Percentiles rank a stretch among this genome's conserved stretches.
phyloP scores from a whole-genome alignment of 1,140 invertebrate genomes.

The Hestina assimilis region DNA sequence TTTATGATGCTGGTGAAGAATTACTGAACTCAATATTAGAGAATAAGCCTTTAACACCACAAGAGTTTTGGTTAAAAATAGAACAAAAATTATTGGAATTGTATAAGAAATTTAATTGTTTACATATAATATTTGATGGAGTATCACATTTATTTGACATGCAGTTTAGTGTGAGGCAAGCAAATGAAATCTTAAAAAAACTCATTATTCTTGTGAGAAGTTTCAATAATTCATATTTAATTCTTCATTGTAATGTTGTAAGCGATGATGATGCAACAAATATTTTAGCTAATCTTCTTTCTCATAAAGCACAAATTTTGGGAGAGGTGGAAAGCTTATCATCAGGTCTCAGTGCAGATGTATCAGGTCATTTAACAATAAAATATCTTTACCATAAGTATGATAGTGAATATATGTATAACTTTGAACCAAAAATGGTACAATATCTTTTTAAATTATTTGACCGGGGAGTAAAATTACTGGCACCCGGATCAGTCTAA shows the following conservation, averaged over 20 bases:
- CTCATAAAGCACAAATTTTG: constrained; percentile 81
- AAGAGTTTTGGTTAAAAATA: constrained; percentile 46
- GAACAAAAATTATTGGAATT: constrained; percentile 43
- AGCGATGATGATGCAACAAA: constrained; percentile 79
- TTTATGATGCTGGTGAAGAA: constrained; percentile 62
- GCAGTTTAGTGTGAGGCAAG: constrained; percentile 74
- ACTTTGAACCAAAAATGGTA: constrained; percentile 59
- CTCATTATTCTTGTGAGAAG: constrained; percentile 51
- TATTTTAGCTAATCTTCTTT: constrained; percentile 79
- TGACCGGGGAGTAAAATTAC: constrained; percentile 85
- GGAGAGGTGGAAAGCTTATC: constrained; percentile 82
- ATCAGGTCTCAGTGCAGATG: constrained; percentile 83
- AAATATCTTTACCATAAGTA: constrained; percentile 65
- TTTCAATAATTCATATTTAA: constrained; percentile 50
- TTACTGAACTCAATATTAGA: constrained; percentile 77
- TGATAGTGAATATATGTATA: constrained; percentile 58
- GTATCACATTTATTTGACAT: constrained; percentile 84
- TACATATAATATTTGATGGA: constrained; percentile 85
- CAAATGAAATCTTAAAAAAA: constrained; percentile 79
- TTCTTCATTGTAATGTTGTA: constrained; percentile 59
- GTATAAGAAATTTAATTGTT: constrained; percentile 50
- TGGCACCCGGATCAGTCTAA: constrained; percentile 80
- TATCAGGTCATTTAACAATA: constrained; percentile 82
- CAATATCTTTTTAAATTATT: constrained; percentile 84
- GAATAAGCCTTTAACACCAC: constrained; percentile 66